phyloP scores from a whole-genome alignment of 1,140 invertebrate genomes.

The Tribolium madens region DNA sequence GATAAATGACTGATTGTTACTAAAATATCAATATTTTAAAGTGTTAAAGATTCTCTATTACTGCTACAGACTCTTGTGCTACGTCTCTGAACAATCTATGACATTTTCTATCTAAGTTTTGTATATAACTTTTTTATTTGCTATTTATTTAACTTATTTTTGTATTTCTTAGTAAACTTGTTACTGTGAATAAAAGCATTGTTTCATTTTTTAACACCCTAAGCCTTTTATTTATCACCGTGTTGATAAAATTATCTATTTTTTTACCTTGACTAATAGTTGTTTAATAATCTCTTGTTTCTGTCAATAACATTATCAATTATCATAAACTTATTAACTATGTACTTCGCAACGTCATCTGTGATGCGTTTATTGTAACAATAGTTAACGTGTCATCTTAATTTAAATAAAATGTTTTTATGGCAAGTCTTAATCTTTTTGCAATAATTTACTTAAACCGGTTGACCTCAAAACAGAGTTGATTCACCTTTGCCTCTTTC shows the following conservation, averaged over 20 bases:
- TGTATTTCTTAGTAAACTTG: constrained; percentile 28
- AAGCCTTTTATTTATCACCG: background rate
- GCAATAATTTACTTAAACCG: background rate
- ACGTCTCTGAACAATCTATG: constrained; percentile 34
- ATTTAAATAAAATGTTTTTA: background rate
- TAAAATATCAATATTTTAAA: constrained; percentile 28
- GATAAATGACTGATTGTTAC: constrained; percentile 9
- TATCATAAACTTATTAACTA: too few relatives aligned
- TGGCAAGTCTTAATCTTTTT: background rate
- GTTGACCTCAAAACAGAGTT: constrained; percentile 13
- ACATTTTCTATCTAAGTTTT: constrained; percentile 24
- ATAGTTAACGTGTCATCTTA: background rate
- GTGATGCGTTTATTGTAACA: background rate
- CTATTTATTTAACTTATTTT: constrained; percentile 36
- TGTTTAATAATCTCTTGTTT: background rate
- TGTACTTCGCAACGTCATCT: background rate
- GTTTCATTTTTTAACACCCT: background rate
- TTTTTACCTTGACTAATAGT: background rate
- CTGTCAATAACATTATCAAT: background rate
- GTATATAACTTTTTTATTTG: constrained; percentile 29
- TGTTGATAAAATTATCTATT: background rate
- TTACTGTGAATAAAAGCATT: constrained; percentile 1
- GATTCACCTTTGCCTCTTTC: background rate
- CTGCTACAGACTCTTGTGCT: constrained; percentile 1
- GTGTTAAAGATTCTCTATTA: constrained; percentile 15